These are phyloP conservation scores for Haplotaxodon microlepis DNA, from an alignment of 2,113 vertebrate genomes.

Conservation along the genomic window DNA sequence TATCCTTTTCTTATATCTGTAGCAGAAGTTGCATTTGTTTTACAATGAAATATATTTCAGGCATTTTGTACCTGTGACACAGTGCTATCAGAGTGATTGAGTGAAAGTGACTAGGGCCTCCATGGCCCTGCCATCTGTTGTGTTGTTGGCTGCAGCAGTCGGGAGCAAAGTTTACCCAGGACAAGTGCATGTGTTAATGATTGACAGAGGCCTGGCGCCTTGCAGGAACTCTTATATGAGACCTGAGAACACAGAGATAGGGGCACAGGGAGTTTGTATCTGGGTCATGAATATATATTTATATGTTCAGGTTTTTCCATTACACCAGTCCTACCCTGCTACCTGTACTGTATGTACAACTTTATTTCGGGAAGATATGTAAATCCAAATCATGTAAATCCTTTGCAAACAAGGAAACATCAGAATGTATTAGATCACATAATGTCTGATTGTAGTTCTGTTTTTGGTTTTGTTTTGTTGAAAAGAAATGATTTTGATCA, in stretches of 20 bases:
- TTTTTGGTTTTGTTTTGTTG: not conserved
- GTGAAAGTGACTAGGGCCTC: not conserved
- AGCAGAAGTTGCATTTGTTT: not conserved
- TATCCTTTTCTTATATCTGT: not conserved
- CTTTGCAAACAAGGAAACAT: not conserved
- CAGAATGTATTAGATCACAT: not conserved
- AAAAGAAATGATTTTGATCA: not conserved
- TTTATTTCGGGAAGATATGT: not conserved
- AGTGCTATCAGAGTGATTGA: not conserved
- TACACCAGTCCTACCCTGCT: not conserved
- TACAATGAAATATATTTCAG: not conserved
- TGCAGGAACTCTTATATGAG: not conserved
- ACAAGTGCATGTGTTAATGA: conserved; percentile 26
- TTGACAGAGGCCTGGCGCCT: conserved; percentile 36
- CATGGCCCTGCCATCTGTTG: not conserved
- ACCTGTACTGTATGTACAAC: not conserved
- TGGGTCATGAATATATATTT: conserved; percentile 25
- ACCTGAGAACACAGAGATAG: conserved; percentile 19
- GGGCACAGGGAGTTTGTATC: not conserved
- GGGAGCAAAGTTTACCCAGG: conserved; percentile 30
- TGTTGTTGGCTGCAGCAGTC: not conserved
- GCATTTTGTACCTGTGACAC: not conserved
- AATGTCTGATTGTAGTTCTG: not conserved
- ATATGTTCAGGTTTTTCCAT: conserved; percentile 3
- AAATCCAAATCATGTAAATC: not conserved